A percentile compares a stretch with the other conserved stretches of the same genome.
Conservation (phyloP, 53 echinoderm and acorn worm species). For the Patiria pectinifera region DNA sequence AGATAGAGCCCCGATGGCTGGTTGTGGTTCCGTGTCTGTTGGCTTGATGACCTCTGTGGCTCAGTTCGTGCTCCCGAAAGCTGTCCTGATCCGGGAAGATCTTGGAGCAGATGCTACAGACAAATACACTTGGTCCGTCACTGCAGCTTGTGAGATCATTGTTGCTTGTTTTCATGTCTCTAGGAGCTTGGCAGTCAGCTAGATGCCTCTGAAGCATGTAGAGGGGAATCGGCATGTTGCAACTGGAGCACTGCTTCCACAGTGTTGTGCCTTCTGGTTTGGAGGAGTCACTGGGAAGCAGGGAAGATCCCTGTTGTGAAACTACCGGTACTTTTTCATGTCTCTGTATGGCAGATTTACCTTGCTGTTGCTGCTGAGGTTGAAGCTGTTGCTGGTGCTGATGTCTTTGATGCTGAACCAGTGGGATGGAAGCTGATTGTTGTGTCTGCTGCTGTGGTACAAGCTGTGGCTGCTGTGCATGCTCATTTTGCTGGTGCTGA, state of each 20-base stretch:
- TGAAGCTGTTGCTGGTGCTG: too few relatives aligned
- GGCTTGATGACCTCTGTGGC: not conserved
- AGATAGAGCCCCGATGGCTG: not conserved
- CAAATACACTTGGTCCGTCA: not conserved
- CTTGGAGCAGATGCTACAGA: constrained; percentile 15
- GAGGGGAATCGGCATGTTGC: not conserved
- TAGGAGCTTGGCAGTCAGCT: not conserved
- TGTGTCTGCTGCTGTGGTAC: too few relatives aligned
- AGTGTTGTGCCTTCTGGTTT: not conserved
- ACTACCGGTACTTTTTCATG: not conserved
- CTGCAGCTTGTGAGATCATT: not conserved
- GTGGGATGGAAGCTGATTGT: too few relatives aligned
- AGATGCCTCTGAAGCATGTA: not conserved
- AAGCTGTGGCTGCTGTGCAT: too few relatives aligned
- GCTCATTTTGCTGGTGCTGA: too few relatives aligned
- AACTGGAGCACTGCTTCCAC: constrained; percentile 17
- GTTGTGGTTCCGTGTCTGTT: not conserved
- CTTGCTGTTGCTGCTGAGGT: not conserved
- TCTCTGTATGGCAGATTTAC: not conserved
- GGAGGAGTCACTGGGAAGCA: not conserved
- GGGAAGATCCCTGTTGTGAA: not conserved
- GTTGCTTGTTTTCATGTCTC: not conserved
- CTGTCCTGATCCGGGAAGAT: not conserved
- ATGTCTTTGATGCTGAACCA: too few relatives aligned
- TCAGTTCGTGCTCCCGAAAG: not conserved